Evolutionary conservation across 2,113 vertebrate species (phyloP).

Genomic region (Actenoides hombroni): DNA sequence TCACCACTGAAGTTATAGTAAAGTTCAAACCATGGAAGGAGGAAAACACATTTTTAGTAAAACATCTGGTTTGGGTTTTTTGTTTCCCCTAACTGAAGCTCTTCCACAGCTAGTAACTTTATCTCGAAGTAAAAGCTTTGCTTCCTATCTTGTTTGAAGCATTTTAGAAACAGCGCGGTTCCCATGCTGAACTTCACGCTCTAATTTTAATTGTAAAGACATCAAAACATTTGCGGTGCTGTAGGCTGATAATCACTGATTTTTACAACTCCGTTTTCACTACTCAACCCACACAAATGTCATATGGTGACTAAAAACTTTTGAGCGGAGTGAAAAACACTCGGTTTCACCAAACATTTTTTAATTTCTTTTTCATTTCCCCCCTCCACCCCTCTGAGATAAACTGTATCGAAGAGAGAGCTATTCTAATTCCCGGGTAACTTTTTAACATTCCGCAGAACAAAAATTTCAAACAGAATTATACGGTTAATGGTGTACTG

Average conservation of each 20-base stretch:
- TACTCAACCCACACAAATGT: conserved; percentile 62
- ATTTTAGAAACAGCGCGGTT: background rate
- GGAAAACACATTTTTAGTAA: background rate
- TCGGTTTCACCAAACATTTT: background rate
- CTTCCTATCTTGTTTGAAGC: background rate
- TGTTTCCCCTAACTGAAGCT: background rate
- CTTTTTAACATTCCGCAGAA: conserved; percentile 60
- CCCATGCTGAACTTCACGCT: conserved; percentile 4
- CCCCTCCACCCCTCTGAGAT: background rate
- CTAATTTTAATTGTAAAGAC: conserved; percentile 26
- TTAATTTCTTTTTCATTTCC: background rate
- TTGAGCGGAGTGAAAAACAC: conserved; percentile 10
- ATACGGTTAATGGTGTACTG: conserved; percentile 69
- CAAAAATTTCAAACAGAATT: conserved; percentile 68
- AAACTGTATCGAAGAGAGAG: background rate
- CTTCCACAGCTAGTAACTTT: background rate
- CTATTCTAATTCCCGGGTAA: conserved; percentile 60
- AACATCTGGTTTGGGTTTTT: background rate
- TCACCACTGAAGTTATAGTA: background rate
- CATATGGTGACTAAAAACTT: conserved; percentile 62
- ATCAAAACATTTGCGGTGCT: conserved; percentile 35
- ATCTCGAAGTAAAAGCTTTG: background rate
- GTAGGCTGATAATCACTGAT: conserved; percentile 39
- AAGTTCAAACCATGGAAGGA: background rate
- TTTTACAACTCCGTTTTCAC: conserved; percentile 66